phyloP scores from a whole-genome alignment of 2,113 vertebrate species.

The Rhinoptilus africanus region DNA sequence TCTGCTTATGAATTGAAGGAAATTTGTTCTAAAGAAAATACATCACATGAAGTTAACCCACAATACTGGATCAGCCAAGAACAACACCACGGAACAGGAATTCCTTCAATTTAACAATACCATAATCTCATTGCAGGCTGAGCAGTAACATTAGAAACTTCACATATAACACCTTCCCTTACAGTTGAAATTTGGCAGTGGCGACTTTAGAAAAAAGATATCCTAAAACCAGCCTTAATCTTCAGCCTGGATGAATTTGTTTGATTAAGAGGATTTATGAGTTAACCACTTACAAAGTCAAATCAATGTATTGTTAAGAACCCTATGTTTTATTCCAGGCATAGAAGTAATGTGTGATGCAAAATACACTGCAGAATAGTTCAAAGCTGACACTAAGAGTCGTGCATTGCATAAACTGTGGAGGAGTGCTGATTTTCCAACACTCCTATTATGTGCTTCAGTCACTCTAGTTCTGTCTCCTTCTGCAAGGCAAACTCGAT shows the following conservation, averaged over 20 bases:
- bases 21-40: slow-evolving; percentile 79
- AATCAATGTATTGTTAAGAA: not conserved
- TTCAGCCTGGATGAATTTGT: not conserved
- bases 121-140: slow-evolving; percentile 42
- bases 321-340: not conserved
- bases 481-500: not conserved
- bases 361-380: not conserved
- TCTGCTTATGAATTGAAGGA: slow-evolving; percentile 80
- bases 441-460: not conserved
- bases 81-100: slow-evolving; percentile 72
- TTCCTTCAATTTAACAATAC: slow-evolving; percentile 72
- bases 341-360: not conserved
- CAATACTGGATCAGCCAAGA: slow-evolving; percentile 68
- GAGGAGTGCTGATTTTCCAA: not conserved
- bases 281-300: not conserved
- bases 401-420: not conserved
- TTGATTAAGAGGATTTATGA: not conserved
- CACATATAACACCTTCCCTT: slow-evolving; percentile 47
- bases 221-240: not conserved
- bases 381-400: not conserved
- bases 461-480: not conserved
- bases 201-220: not conserved
- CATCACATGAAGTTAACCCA: slow-evolving; percentile 71
- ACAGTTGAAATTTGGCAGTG: slow-evolving; percentile 18
- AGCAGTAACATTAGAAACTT: slow-evolving; percentile 38